Evolutionary conservation across 2,888 invertebrate species (phyloP).

Genomic region (Zygaena filipendulae): DNA sequence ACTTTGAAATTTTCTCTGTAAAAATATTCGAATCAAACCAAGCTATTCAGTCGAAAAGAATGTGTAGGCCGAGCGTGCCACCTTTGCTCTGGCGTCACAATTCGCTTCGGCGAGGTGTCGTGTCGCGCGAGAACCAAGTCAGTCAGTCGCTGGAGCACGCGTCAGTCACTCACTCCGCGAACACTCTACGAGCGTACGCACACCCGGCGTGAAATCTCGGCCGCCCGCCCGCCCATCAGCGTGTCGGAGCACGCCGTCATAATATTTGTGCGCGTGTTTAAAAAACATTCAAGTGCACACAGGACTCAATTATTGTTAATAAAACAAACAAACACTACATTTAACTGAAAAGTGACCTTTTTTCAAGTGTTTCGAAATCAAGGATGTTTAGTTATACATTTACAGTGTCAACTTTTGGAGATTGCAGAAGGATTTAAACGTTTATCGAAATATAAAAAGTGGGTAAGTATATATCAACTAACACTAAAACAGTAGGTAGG

Average conservation of each 20-base stretch:
- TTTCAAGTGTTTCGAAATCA: constrained; percentile 8
- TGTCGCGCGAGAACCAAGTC: background rate
- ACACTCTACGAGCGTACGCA: background rate
- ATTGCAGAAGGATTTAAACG: constrained; percentile 25
- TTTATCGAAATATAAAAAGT: constrained; percentile 38
- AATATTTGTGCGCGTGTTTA: constrained; percentile 18
- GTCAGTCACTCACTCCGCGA: constrained; percentile 2
- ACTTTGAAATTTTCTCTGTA: no score
- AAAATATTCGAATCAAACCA: no score
- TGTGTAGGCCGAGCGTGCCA: no score
- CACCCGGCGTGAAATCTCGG: constrained; percentile 11
- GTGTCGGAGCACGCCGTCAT: constrained; percentile 12
- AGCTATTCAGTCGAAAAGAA: no score
- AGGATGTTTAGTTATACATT: constrained; percentile 23
- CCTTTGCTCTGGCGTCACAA: background rate
- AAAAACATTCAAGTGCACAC: no score
- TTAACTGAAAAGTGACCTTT: constrained; percentile 3
- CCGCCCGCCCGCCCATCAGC: constrained; percentile 16
- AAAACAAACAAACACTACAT: no score
- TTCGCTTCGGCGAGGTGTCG: background rate
- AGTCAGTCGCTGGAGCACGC: constrained; percentile 2
- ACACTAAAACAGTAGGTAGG: no score
- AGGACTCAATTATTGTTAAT: no score
- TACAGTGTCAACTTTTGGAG: constrained; percentile 21
- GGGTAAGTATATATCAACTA: constrained; percentile 40